Conservation (phyloP, 2,113 vertebrate genomes). For the Oncorhynchus gorbuscha region DNA sequence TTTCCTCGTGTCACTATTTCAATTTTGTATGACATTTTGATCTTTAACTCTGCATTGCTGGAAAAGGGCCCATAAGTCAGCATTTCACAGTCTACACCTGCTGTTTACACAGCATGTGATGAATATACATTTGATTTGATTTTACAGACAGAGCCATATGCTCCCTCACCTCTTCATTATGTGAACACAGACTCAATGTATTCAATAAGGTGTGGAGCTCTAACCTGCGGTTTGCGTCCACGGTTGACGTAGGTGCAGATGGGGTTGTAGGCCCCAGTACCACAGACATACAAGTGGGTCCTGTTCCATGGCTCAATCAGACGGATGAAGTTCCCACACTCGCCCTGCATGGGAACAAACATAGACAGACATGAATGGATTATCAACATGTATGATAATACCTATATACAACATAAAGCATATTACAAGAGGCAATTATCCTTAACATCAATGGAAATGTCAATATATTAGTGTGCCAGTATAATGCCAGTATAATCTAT, state of each 20-base stretch:
- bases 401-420: background rate
- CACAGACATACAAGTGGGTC: conserved; percentile 93
- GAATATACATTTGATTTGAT: no score
- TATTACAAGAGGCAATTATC: background rate
- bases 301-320: conserved; percentile 98
- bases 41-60: no score
- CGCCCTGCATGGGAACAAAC: conserved; percentile 74
- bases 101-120: background rate
- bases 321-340: conserved; percentile 96
- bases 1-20: background rate
- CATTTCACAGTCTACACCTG: no score
- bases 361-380: background rate
- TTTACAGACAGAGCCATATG: background rate
- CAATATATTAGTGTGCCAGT: conserved; percentile 16
- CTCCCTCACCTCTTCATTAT: background rate
- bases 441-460: conserved; percentile 17
- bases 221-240: conserved; percentile 91
- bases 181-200: background rate
- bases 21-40: no score
- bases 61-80: no score
- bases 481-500: background rate
- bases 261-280: conserved; percentile 96
- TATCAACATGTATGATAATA: background rate
- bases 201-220: conserved; percentile 21
- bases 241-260: conserved; percentile 93